Percentiles rank a stretch among this genome's conserved stretches.
These are phyloP conservation scores for Chamaea fasciata DNA, from an alignment of 2,113 vertebrate species.

Conservation along the genomic window DNA sequence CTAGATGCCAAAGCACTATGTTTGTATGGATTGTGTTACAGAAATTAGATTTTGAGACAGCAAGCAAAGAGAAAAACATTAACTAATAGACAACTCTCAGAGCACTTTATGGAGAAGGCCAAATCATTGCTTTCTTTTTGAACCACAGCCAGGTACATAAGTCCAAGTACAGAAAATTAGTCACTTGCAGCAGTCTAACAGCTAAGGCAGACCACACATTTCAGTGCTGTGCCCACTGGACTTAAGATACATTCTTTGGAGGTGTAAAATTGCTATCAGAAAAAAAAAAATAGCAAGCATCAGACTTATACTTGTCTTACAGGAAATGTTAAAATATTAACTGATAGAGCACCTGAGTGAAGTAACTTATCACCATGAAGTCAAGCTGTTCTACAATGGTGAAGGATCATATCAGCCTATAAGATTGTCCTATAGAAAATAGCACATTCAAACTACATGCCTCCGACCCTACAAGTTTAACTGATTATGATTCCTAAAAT, in stretches of 20 bases:
- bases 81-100: background rate
- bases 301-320: background rate
- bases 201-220: background rate
- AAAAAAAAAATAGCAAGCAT: background rate
- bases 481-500: background rate
- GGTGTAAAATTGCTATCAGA: background rate
- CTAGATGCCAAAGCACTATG: background rate
- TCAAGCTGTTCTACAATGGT: background rate
- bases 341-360: background rate
- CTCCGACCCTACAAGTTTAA: background rate
- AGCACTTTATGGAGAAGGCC: background rate
- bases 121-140: background rate
- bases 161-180: background rate
- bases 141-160: background rate
- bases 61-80: background rate
- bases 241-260: background rate
- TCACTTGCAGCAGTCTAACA: background rate
- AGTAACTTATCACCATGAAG: background rate
- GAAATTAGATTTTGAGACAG: background rate
- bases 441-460: fast-evolving
- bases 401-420: background rate
- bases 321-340: background rate
- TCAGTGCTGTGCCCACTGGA: background rate
- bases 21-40: background rate
- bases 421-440: background rate